These are phyloP conservation scores for Ephestia elutella DNA, from an alignment of 1,140 invertebrate genomes.

Conservation along the genomic window DNA sequence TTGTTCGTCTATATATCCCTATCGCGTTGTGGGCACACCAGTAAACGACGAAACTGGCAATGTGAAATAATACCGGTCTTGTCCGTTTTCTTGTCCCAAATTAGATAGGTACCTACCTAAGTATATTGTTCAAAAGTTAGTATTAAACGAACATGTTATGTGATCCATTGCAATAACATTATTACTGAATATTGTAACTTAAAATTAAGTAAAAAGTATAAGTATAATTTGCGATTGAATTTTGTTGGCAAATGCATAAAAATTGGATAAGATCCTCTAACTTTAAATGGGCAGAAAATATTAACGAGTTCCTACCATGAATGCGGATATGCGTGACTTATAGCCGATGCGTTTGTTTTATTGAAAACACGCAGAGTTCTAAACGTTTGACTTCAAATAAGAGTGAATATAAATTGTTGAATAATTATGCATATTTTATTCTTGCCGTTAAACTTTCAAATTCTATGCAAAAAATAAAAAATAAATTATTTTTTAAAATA, in stretches of 20 bases:
- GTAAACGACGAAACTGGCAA: slow-evolving; percentile 34
- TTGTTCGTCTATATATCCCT: slow-evolving; percentile 57
- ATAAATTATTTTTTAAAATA: not conserved
- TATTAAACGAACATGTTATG: no score
- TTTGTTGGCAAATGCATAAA: not conserved
- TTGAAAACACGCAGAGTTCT: not conserved
- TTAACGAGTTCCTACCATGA: not conserved
- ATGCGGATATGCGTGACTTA: not conserved
- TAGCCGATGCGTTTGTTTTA: not conserved
- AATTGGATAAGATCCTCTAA: not conserved
- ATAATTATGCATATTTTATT: not conserved
- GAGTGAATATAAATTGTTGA: not conserved
- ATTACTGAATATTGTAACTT: no score
- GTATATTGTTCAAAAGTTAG: not conserved
- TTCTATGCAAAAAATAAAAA: not conserved
- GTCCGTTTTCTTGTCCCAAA: not conserved
- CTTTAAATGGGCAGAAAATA: not conserved
- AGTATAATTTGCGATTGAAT: no score
- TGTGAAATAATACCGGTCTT: not conserved
- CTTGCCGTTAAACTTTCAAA: not conserved
- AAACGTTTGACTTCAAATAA: not conserved
- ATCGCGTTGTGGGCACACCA: slow-evolving; percentile 49
- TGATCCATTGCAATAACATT: no score
- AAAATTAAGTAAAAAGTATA: no score
- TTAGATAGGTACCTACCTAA: no score